Evolutionary conservation across 2,888 invertebrate species (phyloP).

Genomic region (Subacronicta megacephala): DNA sequence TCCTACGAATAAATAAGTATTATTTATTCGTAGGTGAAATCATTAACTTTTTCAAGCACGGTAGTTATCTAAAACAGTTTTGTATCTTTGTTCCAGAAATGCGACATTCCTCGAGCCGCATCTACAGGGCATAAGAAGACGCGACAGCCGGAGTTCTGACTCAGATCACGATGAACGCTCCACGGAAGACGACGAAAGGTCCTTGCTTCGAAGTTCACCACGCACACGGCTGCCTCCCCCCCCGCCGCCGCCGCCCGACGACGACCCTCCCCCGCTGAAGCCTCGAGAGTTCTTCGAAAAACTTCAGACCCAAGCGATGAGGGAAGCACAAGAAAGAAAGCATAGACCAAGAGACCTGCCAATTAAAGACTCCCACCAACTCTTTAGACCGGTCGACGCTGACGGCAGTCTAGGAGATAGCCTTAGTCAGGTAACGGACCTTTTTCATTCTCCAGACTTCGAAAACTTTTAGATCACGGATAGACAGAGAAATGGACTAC

Average conservation of each 20-base stretch:
- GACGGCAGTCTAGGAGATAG: conserved; percentile 86
- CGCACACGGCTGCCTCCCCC: conserved; percentile 83
- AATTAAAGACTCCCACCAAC: conserved; percentile 71
- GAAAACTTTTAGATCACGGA: conserved; percentile 64
- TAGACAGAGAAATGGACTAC: conserved; percentile 48
- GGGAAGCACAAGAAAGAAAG: conserved; percentile 79
- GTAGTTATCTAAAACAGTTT: too few species aligned
- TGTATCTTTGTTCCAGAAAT: conserved; percentile 90
- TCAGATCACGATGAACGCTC: conserved; percentile 87
- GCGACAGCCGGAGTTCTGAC: conserved; percentile 85
- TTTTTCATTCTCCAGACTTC: conserved; percentile 33
- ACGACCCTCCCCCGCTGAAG: conserved; percentile 87
- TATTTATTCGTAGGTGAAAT: too few species aligned
- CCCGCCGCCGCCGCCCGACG: conserved; percentile 84
- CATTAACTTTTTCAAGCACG: too few species aligned
- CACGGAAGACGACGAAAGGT: conserved; percentile 85
- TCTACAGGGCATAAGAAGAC: conserved; percentile 90
- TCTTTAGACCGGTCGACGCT: conserved; percentile 80
- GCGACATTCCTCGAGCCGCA: conserved; percentile 94
- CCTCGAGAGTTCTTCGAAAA: conserved; percentile 89
- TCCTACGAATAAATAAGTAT: too few species aligned
- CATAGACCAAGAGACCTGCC: conserved; percentile 71
- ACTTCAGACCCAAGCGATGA: conserved; percentile 86
- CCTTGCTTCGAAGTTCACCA: conserved; percentile 82
- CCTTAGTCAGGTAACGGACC: conserved; percentile 82